Evolutionary conservation across 2,888 invertebrate genomes (phyloP), one percentile per base, ranked within the genome.

Genomic region (Prenolepis imparis): DNA sequence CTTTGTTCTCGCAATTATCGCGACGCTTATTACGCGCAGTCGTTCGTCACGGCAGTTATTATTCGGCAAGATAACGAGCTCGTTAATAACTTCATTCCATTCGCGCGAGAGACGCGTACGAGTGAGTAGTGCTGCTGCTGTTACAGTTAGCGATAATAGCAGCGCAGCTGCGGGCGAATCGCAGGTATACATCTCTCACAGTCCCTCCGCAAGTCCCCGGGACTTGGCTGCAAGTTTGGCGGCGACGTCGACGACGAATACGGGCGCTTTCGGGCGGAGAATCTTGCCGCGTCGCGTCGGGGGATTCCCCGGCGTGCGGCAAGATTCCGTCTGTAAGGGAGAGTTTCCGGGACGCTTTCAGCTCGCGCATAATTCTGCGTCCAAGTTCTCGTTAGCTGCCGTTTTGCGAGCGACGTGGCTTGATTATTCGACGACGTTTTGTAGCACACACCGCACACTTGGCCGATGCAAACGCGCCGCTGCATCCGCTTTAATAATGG

Each of bases 381-480:
- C 85, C 87, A 82, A 80, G 81, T 87, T 80, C 88, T 88, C 88
- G 88, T 88, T 86, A 88, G 84, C 24, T 44, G 70, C 9, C 72
- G 67, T 75, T 67, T 41, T 61, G 66, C 63, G 61, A 59, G 66
- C 39, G 44, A 48, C 55, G 55, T 32, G 36, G 84, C 85, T 88
- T 88, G 88, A 87, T 88, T 87, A 87, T 88, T 84, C 87, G 72
- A 44, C 73, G 39, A 77, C 83, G 85, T 86, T 88, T 88, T 81
- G 77, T 44, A 57, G 32, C 39, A n/a, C 9, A 12, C 48, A 18
- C 44, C 18, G 28, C 28, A 11, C 28, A 28, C 28, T 28, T 11
- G 9, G 41, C 32, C 55, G 52, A 44, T 4, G 44, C 28, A 28
- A 28, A 28, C 28, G 28, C 28, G 82, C 85, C 81, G 75, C 66